Percentiles rank a stretch among this genome's conserved stretches.
Conservation (phyloP, 2,797 vertebrate species). For the Aplochiton taeniatus region DNA sequence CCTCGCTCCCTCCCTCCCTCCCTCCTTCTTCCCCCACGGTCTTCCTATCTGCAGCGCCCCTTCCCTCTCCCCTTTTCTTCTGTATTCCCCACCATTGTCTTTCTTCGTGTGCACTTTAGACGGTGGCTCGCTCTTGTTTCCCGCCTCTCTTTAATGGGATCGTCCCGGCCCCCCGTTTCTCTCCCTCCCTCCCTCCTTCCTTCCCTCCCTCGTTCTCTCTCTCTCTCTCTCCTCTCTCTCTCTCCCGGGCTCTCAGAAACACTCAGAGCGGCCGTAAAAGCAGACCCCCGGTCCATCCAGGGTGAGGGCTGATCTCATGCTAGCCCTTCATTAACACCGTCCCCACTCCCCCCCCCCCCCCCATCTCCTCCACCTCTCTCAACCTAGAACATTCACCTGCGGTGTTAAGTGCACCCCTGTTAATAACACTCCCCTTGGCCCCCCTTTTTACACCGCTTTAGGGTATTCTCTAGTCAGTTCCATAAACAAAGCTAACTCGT, state of each 20-base stretch:
- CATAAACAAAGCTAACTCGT: too few species aligned
- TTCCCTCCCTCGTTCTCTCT: background rate
- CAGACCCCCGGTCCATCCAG: conserved; percentile 42
- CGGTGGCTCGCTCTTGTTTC: background rate
- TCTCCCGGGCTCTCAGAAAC: conserved; percentile 26
- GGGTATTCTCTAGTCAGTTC: too few species aligned
- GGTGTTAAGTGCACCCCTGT: conserved; percentile 48
- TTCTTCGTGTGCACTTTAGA: background rate
- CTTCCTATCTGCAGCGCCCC: background rate
- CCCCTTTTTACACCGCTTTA: conserved; percentile 1
- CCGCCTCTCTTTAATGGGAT: background rate
- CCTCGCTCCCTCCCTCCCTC: background rate
- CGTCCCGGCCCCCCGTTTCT: background rate
- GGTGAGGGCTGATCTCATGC: conserved; percentile 61
- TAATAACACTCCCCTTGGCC: conserved; percentile 5
- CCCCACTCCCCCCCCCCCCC: conserved; percentile 12
- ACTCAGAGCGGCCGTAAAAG: conserved; percentile 46
- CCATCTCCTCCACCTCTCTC: background rate
- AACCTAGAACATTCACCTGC: conserved; percentile 38
- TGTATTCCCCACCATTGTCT: background rate
- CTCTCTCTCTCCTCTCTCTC: conserved; percentile 19
- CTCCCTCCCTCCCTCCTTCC: conserved; percentile 5
- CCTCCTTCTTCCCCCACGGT: conserved; percentile 1
- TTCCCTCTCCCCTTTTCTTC: conserved; percentile 1
- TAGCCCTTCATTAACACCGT: conserved; percentile 47